These are phyloP conservation scores for Phenganax marumi DNA, from an alignment of 92 coral and sea anemone species.

Conservation along the genomic window DNA sequence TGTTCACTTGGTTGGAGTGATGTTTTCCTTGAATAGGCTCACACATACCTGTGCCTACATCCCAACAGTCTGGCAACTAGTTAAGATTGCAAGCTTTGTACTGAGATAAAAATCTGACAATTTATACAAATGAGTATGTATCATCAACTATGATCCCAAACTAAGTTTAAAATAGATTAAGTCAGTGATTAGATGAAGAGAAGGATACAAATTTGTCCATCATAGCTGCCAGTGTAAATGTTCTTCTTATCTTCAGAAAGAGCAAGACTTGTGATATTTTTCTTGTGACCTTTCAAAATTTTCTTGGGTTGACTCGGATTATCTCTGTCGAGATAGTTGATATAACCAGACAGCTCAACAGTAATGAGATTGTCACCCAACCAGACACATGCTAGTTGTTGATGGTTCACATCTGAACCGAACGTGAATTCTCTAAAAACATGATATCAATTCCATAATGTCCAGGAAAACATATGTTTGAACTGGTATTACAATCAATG, in stretches of 20 bases:
- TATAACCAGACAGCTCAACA: conserved; percentile 76
- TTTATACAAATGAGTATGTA: no score
- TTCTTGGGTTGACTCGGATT: conserved; percentile 75
- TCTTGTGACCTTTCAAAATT: conserved; percentile 83
- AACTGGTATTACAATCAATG: no score
- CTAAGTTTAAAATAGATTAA: background rate
- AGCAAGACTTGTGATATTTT: conserved; percentile 73
- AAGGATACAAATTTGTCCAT: conserved; percentile 92
- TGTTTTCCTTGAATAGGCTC: conserved; percentile 67
- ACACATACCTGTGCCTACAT: conserved; percentile 63
- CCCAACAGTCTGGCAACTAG: conserved; percentile 70
- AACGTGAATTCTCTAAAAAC: conserved; percentile 74
- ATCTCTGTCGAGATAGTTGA: conserved; percentile 79
- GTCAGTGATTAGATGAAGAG: background rate
- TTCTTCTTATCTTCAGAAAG: conserved; percentile 62
- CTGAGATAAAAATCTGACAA: no score
- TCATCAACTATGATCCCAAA: background rate
- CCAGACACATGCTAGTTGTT: conserved; percentile 96
- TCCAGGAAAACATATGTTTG: no score
- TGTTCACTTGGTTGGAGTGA: conserved; percentile 72
- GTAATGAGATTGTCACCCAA: conserved; percentile 81
- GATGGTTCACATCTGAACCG: conserved; percentile 66
- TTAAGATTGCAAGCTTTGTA: conserved; percentile 40
- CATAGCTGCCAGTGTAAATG: conserved; percentile 84
- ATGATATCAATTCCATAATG: background rate